phyloP scores from a whole-genome alignment of 1,140 invertebrate species.

The Cherax quadricarinatus region DNA sequence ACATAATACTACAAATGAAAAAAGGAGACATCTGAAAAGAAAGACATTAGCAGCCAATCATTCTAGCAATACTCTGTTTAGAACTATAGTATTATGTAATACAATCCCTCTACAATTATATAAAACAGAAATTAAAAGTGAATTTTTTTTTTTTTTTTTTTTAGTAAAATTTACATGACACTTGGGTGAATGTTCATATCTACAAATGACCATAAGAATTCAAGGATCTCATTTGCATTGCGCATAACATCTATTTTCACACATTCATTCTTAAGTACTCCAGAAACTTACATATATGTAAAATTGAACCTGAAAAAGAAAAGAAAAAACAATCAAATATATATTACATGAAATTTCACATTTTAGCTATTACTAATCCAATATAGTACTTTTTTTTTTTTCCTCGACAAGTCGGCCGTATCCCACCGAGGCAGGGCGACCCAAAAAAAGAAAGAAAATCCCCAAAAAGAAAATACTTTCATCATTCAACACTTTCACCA shows the following conservation, averaged over 20 bases:
- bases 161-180: not conserved
- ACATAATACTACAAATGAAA: too few relatives aligned
- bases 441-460: too few relatives aligned
- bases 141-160: too few relatives aligned
- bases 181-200: not conserved
- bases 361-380: too few relatives aligned
- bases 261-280: not conserved
- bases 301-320: conserved; percentile 72
- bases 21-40: not conserved
- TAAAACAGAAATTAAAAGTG: not conserved
- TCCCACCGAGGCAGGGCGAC: too few relatives aligned
- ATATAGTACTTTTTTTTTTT: too few relatives aligned
- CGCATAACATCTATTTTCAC: not conserved
- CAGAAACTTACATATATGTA: conserved; percentile 66
- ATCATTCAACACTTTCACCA: too few relatives aligned
- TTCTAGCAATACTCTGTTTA: not conserved
- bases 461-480: too few relatives aligned
- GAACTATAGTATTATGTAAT: not conserved
- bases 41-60: not conserved
- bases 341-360: not conserved
- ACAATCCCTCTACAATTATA: not conserved
- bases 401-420: too few relatives aligned
- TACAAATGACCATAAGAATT: not conserved
- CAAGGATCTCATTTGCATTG: not conserved
- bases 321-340: not conserved